These are phyloP conservation scores for Sandelia bainsii DNA, from an alignment of 2,797 vertebrate genomes.

Conservation along the genomic window DNA sequence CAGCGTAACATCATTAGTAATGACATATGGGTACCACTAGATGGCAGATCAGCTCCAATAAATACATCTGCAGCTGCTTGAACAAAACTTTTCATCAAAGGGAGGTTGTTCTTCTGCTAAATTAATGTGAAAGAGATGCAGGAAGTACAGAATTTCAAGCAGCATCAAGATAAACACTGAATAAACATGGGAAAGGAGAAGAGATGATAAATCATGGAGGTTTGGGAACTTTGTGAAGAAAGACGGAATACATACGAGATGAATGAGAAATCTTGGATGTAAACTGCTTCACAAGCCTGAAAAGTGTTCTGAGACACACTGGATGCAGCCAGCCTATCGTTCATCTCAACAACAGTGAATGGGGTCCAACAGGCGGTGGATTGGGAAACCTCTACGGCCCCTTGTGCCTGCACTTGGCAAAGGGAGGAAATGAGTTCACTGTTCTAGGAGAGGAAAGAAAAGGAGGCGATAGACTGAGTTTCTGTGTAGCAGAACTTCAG, in stretches of 20 bases:
- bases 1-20: neutral
- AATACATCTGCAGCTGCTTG: neutral
- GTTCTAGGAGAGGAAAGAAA: no score
- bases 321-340: no score
- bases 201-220: neutral
- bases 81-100: neutral
- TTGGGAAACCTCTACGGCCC: no score
- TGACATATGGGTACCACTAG: constrained; percentile 17
- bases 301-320: no score
- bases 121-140: neutral
- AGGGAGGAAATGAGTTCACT: no score
- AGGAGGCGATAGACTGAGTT: no score
- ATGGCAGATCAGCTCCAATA: constrained; percentile 18
- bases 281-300: no score
- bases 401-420: no score
- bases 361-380: no score
- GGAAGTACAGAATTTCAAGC: neutral
- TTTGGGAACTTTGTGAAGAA: neutral
- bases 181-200: neutral
- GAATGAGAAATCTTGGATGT: neutral
- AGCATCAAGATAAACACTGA: neutral
- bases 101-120: neutral
- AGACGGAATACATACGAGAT: neutral
- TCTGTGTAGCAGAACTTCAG: no score
- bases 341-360: no score